phyloP scores from a whole-genome alignment of 2,797 vertebrate species.

The Threskiornis aethiopicus region DNA sequence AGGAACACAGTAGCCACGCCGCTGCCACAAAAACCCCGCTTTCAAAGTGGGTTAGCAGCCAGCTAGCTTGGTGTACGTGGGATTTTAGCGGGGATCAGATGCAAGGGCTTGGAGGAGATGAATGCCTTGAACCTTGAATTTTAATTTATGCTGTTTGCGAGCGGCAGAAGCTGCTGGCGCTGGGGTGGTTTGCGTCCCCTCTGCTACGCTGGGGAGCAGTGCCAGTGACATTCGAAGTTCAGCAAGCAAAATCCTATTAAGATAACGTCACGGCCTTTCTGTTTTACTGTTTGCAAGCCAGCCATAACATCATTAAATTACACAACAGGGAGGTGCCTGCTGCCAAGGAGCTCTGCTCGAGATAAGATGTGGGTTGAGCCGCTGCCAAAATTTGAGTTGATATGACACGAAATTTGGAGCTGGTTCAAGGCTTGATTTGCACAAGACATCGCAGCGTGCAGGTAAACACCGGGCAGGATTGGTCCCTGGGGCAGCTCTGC shows the following conservation, averaged over 20 bases:
- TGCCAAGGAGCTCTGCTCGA: conserved; percentile 63
- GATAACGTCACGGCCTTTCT: conserved; percentile 64
- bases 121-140: neutral
- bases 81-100: neutral
- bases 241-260: conserved; percentile 57
- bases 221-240: neutral
- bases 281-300: conserved; percentile 66
- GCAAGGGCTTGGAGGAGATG: neutral
- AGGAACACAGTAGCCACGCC: accelerated
- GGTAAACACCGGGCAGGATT: neutral
- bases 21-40: neutral
- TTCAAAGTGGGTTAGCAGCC: neutral
- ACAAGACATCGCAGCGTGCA: neutral
- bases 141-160: neutral
- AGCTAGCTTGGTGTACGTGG: neutral
- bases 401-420: conserved; percentile 48
- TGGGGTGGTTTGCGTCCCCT: neutral
- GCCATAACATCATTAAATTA: conserved; percentile 61
- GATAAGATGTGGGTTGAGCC: conserved; percentile 59
- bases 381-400: conserved; percentile 52
- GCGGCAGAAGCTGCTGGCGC: neutral
- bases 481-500: neutral
- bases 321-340: conserved; percentile 64
- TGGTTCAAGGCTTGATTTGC: neutral
- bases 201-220: neutral